Evolutionary conservation across 2,888 invertebrate species (phyloP), one percentile per base, ranked within the genome.

Genomic region (Trichogramma dendrolimi): DNA sequence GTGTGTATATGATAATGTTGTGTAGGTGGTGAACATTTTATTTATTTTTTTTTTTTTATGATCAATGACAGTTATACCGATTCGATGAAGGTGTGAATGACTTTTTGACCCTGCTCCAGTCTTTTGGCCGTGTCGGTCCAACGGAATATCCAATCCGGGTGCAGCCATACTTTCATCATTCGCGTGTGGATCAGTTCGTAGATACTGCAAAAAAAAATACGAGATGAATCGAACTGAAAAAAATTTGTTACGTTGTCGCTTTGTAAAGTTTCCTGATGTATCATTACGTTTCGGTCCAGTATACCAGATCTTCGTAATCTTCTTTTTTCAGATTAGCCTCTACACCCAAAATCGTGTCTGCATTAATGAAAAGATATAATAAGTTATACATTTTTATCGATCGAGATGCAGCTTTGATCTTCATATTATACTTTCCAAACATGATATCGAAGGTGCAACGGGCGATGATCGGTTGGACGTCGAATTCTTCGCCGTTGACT

Each of bases 101-200:
- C 61, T 8, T 60, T 47, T 27, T 65, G 42, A 8, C 60, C 71
- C 10, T 58, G 52, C 41, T 62, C 64, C 39, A 68, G 67, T 14
- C 66, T 59, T n/a, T 63, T 49, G 5, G 60, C 59, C 39, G 64
- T 48, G 7, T 64, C 53, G 1, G 67, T 69, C 7, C 52, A 38
- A 3, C 49, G 61, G 48, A 66, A 71, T 8, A 71, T 38, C 63
- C 64, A 67, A 8, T 70, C 67, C 6, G 64, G 63, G 48, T 71
- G 66, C n/a, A 71, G 63, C 71, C 71, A 71, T 1, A 67, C 58
- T 53, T 71, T 71, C 58, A 68, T 62, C 67, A 70, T 69, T 66
- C 71, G 62, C 27, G 61, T 7, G 43, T 71, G 67, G 39, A 69
- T 39, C 39, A 70, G 47, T 50, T 67, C 64, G 63, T 71, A 70